Evolutionary conservation across 2,113 vertebrate species (phyloP), one percentile per base, ranked within the genome.

Genomic region (Cinclus cinclus): DNA sequence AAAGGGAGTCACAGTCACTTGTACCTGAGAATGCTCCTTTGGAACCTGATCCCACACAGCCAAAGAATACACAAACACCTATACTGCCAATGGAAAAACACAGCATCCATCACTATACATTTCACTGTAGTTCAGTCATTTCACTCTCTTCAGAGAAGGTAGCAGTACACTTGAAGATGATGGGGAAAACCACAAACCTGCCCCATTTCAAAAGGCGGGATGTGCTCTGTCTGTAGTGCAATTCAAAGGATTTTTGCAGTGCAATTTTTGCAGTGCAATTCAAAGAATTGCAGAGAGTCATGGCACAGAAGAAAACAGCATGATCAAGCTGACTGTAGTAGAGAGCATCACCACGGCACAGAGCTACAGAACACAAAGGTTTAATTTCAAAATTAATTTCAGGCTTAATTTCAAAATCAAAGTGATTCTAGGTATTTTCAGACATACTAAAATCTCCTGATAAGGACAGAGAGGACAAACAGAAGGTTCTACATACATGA

Each of bases 151-250:
- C 58, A 87, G 78, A 93, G 52, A 77, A 83, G 84, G 67, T 0
- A 78, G 75, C 28, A 77, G 87, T 76, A 75, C 53, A 69, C 81
- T 91, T 85, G 87, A 88, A 83, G 70, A 79, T 12, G 46, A 94
- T 53, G 75, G 60, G 90, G 47, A 93, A 79, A 74, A 81, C 28
- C 73, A 83, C 10, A 35, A 35, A 24, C 1, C 24, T 37, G 11
- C 46, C 56, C 83, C 50, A 44, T 83, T 65, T 69, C 87, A 83
- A n/a, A 28, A 96, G 42, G 55, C 60, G 80, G 31, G 47, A 39
- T 82, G 44, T 71, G 58, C 52, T 75, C 13, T 47, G 56, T 30
- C 30, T 42, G 17, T 76, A 82, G 56, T 10, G 4, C 47, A 22
- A 13, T 42, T 37, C 35, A 37, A 37, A 42, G 42, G 15, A 42